A percentile compares a stretch with the other conserved stretches of the same genome.
phyloP scores from a whole-genome alignment of 2,113 vertebrate genomes.

The Pleuronectes platessa region DNA sequence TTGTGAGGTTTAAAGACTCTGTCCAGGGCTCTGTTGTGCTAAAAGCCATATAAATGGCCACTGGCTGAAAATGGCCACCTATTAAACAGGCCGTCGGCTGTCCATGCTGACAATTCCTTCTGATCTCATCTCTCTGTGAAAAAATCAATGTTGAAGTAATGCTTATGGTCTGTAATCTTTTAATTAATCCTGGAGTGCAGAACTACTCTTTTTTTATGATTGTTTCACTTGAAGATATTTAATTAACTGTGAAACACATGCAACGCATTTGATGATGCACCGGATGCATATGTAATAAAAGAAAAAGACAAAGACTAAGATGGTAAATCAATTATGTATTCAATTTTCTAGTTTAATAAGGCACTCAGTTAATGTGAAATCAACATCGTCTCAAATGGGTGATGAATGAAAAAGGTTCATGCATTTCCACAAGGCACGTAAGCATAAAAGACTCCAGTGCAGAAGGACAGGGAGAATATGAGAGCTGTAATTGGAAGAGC shows the following conservation, averaged over 20 bases:
- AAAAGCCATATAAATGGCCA: constrained; percentile 41
- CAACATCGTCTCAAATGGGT: constrained; percentile 34
- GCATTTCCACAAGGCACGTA: constrained; percentile 6
- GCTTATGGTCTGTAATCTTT: constrained; percentile 31
- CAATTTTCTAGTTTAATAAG: constrained; percentile 36
- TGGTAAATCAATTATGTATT: constrained; percentile 22
- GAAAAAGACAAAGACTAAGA: neutral
- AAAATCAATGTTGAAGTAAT: constrained; percentile 29
- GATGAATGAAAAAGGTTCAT: constrained; percentile 47
- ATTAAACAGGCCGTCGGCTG: constrained; percentile 31
- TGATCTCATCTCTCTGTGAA: constrained; percentile 8
- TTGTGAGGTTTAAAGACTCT: constrained; percentile 45
- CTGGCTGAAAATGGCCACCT: constrained; percentile 4
- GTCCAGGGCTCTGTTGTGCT: constrained; percentile 27
- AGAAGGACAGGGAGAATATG: constrained; percentile 38
- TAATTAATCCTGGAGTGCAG: constrained; percentile 25
- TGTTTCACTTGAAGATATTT: constrained; percentile 11
- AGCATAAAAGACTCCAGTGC: constrained; percentile 34
- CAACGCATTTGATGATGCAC: constrained; percentile 12
- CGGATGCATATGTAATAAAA: constrained; percentile 17
- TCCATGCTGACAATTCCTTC: neutral
- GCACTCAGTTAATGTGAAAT: constrained; percentile 33
- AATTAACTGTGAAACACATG: constrained; percentile 17
- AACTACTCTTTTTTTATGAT: constrained; percentile 3
- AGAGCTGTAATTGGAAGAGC: constrained; percentile 43